Conservation (phyloP, 2,888 invertebrate genomes). For the Drosophila subquinaria region DNA sequence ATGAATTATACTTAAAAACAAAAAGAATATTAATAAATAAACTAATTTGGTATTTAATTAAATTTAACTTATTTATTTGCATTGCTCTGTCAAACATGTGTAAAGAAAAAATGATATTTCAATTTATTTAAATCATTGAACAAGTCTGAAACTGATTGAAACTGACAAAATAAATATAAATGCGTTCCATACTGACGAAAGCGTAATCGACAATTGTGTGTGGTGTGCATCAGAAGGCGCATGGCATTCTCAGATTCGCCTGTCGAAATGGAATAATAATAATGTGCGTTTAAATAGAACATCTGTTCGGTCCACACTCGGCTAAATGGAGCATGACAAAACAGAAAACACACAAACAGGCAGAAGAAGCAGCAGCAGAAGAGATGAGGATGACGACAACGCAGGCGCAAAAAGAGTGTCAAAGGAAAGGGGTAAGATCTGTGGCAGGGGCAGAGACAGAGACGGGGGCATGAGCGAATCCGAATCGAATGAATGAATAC, state of each 20-base stretch:
- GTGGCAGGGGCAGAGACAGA: slow-evolving; percentile 7
- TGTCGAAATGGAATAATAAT: slow-evolving; percentile 83
- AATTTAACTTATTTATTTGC: background rate
- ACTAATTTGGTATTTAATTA: too few relatives aligned
- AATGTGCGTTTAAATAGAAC: slow-evolving; percentile 85
- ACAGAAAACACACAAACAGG: slow-evolving; percentile 82
- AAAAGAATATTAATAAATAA: too few relatives aligned
- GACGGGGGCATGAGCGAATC: slow-evolving; percentile 52
- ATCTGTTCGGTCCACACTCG: slow-evolving; percentile 86
- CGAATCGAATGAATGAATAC: slow-evolving; percentile 82
- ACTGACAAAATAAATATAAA: background rate
- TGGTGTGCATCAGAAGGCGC: slow-evolving; percentile 54
- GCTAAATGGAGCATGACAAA: slow-evolving; percentile 86
- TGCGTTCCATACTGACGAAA: background rate
- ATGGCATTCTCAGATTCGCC: slow-evolving; percentile 72
- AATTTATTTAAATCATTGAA: background rate
- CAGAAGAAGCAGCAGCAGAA: slow-evolving; percentile 16
- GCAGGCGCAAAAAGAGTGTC: slow-evolving; percentile 64
- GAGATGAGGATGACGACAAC: slow-evolving; percentile 31
- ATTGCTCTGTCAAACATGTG: too few relatives aligned
- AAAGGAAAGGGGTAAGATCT: slow-evolving; percentile 65
- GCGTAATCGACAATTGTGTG: slow-evolving; percentile 36
- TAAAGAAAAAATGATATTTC: too few relatives aligned
- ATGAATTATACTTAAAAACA: too few relatives aligned
- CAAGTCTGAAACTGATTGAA: background rate